Conservation (phyloP, 2,797 vertebrate species). For the Tinamus major region DNA sequence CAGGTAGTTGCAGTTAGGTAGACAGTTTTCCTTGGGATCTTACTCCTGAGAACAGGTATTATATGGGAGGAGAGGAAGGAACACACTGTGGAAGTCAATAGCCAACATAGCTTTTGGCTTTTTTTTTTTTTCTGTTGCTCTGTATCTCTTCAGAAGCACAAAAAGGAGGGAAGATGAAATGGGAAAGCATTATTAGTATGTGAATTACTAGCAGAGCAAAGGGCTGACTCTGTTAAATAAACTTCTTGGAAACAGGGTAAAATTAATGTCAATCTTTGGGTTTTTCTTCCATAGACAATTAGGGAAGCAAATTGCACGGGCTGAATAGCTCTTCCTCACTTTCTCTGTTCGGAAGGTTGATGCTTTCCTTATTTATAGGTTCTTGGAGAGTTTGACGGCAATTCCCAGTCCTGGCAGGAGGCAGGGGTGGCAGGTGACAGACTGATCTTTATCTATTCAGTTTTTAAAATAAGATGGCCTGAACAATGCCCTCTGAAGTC, state of each 20-base stretch:
- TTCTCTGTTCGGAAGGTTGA: neutral
- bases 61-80: neutral
- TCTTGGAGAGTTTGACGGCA: neutral
- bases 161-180: neutral
- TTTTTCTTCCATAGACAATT: neutral
- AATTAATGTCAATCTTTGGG: neutral
- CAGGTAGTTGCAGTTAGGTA: neutral
- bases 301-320: neutral
- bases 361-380: neutral
- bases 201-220: neutral
- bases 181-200: neutral
- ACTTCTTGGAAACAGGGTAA: constrained; percentile 9
- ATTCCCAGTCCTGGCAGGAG: neutral
- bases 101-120: neutral
- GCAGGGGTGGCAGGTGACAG: neutral
- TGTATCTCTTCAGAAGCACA: constrained; percentile 17
- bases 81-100: neutral
- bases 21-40: neutral
- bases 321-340: neutral
- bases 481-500: neutral
- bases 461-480: neutral
- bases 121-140: neutral
- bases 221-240: neutral
- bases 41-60: neutral
- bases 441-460: neutral